Evolutionary conservation across 2,113 vertebrate genomes (phyloP).

Genomic region (Eulacestoma nigropectus): DNA sequence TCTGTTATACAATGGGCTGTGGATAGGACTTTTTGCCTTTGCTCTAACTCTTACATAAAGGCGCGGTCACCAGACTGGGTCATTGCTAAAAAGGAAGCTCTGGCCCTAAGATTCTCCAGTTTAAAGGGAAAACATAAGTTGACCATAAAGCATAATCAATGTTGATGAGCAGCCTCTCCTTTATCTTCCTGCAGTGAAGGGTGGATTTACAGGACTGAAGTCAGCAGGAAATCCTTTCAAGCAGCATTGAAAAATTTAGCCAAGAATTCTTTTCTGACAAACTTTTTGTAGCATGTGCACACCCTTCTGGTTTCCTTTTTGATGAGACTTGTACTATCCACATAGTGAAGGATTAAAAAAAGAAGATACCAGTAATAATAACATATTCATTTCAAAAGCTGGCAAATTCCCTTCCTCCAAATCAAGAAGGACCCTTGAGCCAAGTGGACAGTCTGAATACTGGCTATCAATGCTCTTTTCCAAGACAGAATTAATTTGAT

Average conservation of each 20-base stretch:
- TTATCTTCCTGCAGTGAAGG: background rate
- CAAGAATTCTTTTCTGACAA: constrained; percentile 17
- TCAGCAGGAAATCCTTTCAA: constrained; percentile 25
- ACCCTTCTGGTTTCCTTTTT: constrained; percentile 23
- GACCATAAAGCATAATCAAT: background rate
- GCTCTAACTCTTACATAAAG: background rate
- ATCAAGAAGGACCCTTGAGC: background rate
- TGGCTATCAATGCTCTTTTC: background rate
- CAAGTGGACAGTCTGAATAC: background rate
- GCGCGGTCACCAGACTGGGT: background rate
- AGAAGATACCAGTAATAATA: constrained; percentile 6
- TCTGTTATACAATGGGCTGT: background rate
- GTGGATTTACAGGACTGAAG: background rate
- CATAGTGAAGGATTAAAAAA: constrained; percentile 34
- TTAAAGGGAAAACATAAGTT: background rate
- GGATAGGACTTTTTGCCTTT: background rate
- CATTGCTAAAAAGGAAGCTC: background rate
- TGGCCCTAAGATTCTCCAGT: background rate
- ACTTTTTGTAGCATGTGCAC: background rate
- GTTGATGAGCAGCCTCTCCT: background rate
- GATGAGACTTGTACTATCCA: background rate
- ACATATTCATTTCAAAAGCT: constrained; percentile 3
- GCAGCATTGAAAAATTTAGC: constrained; percentile 1
- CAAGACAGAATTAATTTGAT: background rate
- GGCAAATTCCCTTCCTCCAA: background rate